Evolutionary conservation across 2,888 invertebrate genomes (phyloP).

Genomic region (Synergus umbraculus): DNA sequence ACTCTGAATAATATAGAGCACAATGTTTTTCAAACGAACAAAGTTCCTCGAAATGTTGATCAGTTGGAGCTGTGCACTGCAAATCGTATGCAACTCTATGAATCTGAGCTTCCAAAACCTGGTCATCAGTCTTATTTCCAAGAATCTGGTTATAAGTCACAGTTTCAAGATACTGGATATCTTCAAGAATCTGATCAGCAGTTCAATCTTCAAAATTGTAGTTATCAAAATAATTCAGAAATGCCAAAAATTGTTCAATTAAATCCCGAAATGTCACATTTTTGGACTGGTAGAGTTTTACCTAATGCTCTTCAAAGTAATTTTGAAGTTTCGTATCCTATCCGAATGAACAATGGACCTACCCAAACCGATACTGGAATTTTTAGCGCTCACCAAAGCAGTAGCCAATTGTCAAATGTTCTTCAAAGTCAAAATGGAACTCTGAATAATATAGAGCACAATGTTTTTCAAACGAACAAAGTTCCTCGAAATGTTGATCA

Average conservation of each 20-base stretch:
- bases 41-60: not conserved
- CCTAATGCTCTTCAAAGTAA: not conserved
- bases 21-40: not conserved
- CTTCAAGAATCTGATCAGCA: not conserved
- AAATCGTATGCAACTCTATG: not conserved
- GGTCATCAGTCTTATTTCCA: not conserved
- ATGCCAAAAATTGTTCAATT: not conserved
- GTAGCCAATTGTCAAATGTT: not conserved
- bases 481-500: not conserved
- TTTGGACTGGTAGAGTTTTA: not conserved
- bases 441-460: not conserved
- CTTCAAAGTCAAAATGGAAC: not conserved
- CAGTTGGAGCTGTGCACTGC: not conserved
- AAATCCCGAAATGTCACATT: not conserved
- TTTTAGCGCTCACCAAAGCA: not conserved
- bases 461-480: not conserved
- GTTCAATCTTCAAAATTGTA: not conserved
- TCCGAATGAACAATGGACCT: not conserved
- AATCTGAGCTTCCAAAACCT: not conserved
- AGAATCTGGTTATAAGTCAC: not conserved
- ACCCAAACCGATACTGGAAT: not conserved
- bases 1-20: not conserved
- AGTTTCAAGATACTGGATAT: not conserved
- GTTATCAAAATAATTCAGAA: not conserved
- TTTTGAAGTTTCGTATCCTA: not conserved